phyloP scores from a whole-genome alignment of 2,113 vertebrate species.

The Nothobranchius furzeri region DNA sequence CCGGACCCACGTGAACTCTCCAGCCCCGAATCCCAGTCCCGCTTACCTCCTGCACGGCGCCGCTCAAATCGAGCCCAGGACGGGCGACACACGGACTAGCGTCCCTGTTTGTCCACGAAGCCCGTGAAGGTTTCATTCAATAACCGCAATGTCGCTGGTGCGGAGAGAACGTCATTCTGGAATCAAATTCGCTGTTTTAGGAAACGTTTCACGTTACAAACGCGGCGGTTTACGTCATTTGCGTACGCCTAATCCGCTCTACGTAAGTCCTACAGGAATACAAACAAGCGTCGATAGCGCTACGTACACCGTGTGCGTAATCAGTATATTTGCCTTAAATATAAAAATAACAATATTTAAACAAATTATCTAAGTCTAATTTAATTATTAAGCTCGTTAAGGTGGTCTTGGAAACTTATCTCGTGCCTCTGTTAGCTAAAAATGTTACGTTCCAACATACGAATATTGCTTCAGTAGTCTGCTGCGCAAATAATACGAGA shows the following conservation, averaged over 20 bases:
- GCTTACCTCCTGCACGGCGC: slow-evolving; percentile 51
- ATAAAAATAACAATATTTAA: not conserved
- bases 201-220: not conserved
- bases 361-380: too few species aligned
- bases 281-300: not conserved
- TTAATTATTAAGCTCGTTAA: not conserved
- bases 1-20: slow-evolving; percentile 1
- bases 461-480: too few species aligned
- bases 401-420: not conserved
- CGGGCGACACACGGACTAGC: not conserved
- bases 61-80: not conserved
- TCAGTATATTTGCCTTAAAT: not conserved
- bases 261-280: slow-evolving; percentile 34
- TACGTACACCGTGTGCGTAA: too few species aligned
- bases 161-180: slow-evolving; percentile 26
- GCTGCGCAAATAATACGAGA: too few species aligned
- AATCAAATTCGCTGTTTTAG: not conserved
- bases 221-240: slow-evolving; percentile 26
- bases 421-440: too few species aligned
- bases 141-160: not conserved
- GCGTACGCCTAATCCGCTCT: slow-evolving; percentile 34
- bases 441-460: too few species aligned
- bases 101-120: not conserved
- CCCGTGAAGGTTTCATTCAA: slow-evolving; percentile 27
- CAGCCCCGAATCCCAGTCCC: not conserved